Percentiles rank a stretch among this genome's conserved stretches.
These are phyloP conservation scores for Campylorhamphus procurvoides DNA, from an alignment of 2,113 vertebrate species.

Conservation along the genomic window DNA sequence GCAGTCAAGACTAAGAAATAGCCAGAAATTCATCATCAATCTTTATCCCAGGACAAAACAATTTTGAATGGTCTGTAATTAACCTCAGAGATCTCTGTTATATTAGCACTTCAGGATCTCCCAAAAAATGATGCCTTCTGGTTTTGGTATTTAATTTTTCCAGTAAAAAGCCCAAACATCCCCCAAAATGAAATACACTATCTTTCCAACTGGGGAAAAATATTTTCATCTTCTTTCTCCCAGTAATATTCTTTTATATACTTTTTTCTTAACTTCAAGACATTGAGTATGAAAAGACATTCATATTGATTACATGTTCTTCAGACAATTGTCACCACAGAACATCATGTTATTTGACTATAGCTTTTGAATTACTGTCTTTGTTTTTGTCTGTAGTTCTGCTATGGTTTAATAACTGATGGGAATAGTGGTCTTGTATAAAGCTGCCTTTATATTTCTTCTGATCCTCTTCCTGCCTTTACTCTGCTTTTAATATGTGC, in stretches of 20 bases:
- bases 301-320: neutral
- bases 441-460: neutral
- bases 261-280: neutral
- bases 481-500: neutral
- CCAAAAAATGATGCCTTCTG: neutral
- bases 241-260: neutral
- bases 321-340: neutral
- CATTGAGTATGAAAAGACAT: neutral
- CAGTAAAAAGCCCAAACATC: neutral
- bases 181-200: neutral
- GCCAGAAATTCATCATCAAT: slow-evolving; percentile 19
- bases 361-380: neutral
- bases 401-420: neutral
- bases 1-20: neutral
- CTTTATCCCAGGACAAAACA: neutral
- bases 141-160: neutral
- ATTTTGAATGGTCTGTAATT: neutral
- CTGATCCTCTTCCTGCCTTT: neutral
- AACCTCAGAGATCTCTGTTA: neutral
- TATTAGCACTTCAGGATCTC: neutral
- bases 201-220: neutral
- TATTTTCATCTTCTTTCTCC: neutral
- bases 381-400: neutral
- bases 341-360: neutral
- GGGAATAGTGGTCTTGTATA: neutral